These are phyloP conservation scores for Gadopsis marmoratus DNA, from an alignment of 2,797 vertebrate species.

Conservation along the genomic window DNA sequence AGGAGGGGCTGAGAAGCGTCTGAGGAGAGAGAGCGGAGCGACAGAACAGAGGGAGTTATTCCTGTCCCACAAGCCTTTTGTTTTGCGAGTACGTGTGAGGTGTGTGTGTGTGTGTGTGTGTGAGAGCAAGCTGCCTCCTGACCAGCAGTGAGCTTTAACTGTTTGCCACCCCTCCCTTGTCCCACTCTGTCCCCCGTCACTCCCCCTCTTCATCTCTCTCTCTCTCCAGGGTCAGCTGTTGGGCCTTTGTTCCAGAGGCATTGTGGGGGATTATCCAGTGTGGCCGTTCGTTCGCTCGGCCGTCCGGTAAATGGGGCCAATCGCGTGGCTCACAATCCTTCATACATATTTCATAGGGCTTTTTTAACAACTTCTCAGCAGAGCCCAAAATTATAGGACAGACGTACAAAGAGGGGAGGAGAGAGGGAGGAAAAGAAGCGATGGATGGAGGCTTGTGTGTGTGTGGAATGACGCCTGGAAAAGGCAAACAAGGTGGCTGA, in stretches of 20 bases:
- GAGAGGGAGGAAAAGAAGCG: slow-evolving; percentile 67
- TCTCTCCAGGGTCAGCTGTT: slow-evolving; percentile 99
- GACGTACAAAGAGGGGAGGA: slow-evolving; percentile 80
- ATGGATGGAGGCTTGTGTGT: slow-evolving; percentile 10
- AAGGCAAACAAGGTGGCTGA: slow-evolving; percentile 60
- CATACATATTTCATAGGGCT: slow-evolving; percentile 85
- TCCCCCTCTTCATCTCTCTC: slow-evolving; percentile 16
- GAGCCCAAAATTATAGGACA: slow-evolving; percentile 84
- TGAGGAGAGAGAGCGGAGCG: slow-evolving; percentile 71
- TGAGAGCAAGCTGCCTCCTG: slow-evolving; percentile 78
- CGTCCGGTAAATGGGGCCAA: slow-evolving; percentile 95
- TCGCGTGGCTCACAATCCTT: slow-evolving; percentile 93
- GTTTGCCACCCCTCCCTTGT: slow-evolving; percentile 82
- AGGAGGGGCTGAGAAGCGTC: slow-evolving; percentile 84
- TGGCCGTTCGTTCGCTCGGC: slow-evolving; percentile 90
- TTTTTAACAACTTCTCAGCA: slow-evolving; percentile 83
- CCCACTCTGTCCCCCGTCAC: slow-evolving; percentile 19
- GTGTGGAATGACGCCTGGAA: slow-evolving; percentile 42
- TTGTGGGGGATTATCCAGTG: slow-evolving; percentile 99
- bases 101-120: slow-evolving; percentile 63
- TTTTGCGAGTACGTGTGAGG: slow-evolving; percentile 87
- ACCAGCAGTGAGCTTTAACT: slow-evolving; percentile 95
- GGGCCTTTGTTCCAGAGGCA: slow-evolving; percentile 98
- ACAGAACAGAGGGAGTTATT: slow-evolving; percentile 89
- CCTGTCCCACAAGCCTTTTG: slow-evolving; percentile 96